These are phyloP conservation scores for Acanthochromis polyacanthus DNA, from an alignment of 2,113 vertebrate genomes.

Conservation along the genomic window DNA sequence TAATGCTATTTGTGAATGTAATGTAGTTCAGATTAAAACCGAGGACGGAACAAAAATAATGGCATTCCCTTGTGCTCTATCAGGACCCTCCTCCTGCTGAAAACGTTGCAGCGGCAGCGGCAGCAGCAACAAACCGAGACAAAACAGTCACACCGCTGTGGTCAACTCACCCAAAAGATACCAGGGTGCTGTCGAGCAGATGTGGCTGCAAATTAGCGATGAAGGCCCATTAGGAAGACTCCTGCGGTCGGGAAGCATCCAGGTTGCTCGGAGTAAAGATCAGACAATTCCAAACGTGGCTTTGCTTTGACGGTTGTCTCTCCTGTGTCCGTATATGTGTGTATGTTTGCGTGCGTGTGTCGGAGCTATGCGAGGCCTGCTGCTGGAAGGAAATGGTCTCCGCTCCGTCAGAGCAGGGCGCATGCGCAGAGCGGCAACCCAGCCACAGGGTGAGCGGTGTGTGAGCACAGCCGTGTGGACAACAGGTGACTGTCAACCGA, in stretches of 20 bases:
- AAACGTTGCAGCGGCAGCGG: constrained; percentile 48
- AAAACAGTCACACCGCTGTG: constrained; percentile 56
- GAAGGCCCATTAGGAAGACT: constrained; percentile 68
- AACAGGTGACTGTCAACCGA: constrained; percentile 66
- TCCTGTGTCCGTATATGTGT: constrained; percentile 50
- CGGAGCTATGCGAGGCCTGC: constrained; percentile 66
- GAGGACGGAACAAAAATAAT: background rate
- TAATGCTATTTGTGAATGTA: background rate
- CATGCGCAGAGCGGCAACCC: constrained; percentile 65
- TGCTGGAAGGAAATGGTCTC: constrained; percentile 84
- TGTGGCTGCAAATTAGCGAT: constrained; percentile 57
- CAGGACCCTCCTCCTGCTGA: constrained; percentile 19
- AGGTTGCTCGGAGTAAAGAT: constrained; percentile 30
- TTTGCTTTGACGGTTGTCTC: constrained; percentile 52
- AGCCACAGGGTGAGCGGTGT: constrained; percentile 25
- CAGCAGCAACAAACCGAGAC: constrained; percentile 55
- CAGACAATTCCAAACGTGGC: constrained; percentile 67
- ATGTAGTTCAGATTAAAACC: background rate
- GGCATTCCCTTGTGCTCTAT: background rate
- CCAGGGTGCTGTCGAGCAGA: constrained; percentile 60
- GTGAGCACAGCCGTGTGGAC: constrained; percentile 76
- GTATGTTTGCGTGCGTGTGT: constrained; percentile 22
- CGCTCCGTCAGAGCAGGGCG: constrained; percentile 41
- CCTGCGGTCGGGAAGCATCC: constrained; percentile 57
- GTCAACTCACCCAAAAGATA: constrained; percentile 74